Conservation (phyloP, 2,797 vertebrate species). For the Oreochromis mossambicus region DNA sequence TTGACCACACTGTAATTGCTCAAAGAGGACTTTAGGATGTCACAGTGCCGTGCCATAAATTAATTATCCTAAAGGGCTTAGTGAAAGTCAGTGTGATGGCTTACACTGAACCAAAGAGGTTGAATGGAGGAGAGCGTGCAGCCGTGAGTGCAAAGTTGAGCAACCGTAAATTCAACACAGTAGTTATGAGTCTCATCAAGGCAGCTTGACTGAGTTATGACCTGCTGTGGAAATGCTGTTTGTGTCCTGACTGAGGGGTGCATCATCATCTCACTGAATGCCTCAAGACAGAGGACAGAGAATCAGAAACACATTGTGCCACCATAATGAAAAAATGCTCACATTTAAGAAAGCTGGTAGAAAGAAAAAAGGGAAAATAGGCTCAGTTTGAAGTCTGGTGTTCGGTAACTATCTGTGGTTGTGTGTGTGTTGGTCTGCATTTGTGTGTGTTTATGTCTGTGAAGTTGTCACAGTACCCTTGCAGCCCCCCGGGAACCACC, state of each 20-base stretch:
- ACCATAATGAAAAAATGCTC: background rate
- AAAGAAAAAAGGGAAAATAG: background rate
- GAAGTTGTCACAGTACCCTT: background rate
- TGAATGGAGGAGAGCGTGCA: slow-evolving; percentile 34
- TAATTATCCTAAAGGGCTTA: slow-evolving; percentile 63
- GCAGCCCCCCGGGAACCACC: slow-evolving; percentile 10
- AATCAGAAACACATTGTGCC: background rate
- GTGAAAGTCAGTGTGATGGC: slow-evolving; percentile 49
- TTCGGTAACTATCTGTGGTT: background rate
- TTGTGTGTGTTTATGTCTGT: background rate
- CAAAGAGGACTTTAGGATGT: slow-evolving; percentile 50
- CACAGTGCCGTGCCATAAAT: slow-evolving; percentile 56
- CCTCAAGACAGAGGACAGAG: slow-evolving; percentile 1
- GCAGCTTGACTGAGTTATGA: slow-evolving; percentile 30
- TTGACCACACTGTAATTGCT: slow-evolving; percentile 47
- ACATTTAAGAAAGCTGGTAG: background rate
- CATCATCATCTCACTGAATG: background rate
- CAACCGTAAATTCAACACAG: slow-evolving; percentile 22
- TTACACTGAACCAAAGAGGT: slow-evolving; percentile 33
- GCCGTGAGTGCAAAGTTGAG: slow-evolving; percentile 11
- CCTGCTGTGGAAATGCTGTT: slow-evolving; percentile 5
- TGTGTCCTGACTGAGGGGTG: slow-evolving; percentile 9
- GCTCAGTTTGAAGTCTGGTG: background rate
- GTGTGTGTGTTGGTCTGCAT: background rate
- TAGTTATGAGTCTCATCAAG: slow-evolving; percentile 40